Evolutionary conservation across 2,797 vertebrate genomes (phyloP).

Genomic region (Chanos chanos): DNA sequence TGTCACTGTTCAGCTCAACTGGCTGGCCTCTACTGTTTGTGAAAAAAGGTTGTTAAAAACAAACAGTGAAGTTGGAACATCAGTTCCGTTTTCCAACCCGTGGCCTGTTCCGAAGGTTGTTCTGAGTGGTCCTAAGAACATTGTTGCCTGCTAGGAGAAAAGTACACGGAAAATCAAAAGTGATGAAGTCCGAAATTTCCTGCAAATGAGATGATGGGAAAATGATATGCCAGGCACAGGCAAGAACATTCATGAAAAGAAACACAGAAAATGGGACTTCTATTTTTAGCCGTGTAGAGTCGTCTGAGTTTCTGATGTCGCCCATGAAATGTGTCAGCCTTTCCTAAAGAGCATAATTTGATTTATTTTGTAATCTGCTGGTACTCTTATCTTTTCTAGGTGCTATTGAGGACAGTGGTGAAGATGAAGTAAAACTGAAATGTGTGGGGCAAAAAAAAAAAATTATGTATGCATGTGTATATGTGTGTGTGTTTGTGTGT

Average conservation of each 20-base stretch:
- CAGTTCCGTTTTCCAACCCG: too few relatives aligned
- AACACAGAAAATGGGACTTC: constrained; percentile 58
- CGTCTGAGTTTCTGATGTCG: too few relatives aligned
- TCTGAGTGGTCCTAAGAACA: neutral
- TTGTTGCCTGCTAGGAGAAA: constrained; percentile 12
- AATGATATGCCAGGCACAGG: constrained; percentile 76
- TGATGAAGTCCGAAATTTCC: constrained; percentile 71
- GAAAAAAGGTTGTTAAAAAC: too few relatives aligned
- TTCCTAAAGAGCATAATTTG: constrained; percentile 52
- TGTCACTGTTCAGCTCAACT: too few relatives aligned
- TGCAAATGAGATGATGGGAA: constrained; percentile 86
- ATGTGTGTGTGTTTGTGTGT: too few relatives aligned
- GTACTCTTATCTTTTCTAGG: constrained; percentile 42
- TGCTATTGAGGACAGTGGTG: too few relatives aligned
- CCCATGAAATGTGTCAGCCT: constrained; percentile 39
- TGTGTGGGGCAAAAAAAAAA: too few relatives aligned
- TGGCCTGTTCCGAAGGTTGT: too few relatives aligned
- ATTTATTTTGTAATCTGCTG: constrained; percentile 54
- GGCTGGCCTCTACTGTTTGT: too few relatives aligned
- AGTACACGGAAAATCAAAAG: constrained; percentile 41
- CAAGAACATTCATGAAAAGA: constrained; percentile 64
- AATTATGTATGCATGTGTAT: too few relatives aligned
- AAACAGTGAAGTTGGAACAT: too few relatives aligned
- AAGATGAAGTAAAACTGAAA: constrained; percentile 45
- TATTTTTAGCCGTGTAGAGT: constrained; percentile 61